Percentiles rank a stretch among this genome's conserved stretches.
These are phyloP conservation scores for Apodemia mormo DNA, from an alignment of 2,888 invertebrate species.

Conservation along the genomic window DNA sequence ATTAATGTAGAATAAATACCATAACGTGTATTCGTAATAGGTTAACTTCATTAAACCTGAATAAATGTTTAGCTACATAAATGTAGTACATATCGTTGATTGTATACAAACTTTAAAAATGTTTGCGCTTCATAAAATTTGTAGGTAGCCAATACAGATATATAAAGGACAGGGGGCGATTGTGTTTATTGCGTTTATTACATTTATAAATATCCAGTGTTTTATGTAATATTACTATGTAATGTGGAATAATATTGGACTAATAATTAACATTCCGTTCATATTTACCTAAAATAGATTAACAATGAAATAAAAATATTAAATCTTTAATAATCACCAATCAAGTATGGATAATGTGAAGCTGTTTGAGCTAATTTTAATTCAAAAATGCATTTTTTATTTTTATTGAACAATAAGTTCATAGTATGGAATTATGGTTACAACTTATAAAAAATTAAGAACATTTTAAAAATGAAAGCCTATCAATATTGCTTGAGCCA, in stretches of 20 bases:
- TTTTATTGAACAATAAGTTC: neutral
- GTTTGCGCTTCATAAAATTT: neutral
- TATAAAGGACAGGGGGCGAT: neutral
- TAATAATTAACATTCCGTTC: neutral
- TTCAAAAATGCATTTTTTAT: no score
- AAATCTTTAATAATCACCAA: neutral
- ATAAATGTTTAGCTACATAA: constrained; percentile 17
- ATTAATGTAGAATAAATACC: constrained; percentile 9
- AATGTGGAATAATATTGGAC: neutral
- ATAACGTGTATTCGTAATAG: constrained; percentile 8
- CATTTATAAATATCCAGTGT: neutral
- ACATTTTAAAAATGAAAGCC: no score
- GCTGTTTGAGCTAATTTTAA: neutral
- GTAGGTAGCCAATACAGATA: constrained; percentile 7
- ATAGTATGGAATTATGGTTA: no score
- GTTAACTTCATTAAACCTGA: constrained; percentile 3
- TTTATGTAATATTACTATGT: neutral
- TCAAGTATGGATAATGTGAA: neutral
- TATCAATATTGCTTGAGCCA: no score
- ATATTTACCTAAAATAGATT: neutral
- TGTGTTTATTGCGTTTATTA: neutral
- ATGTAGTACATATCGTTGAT: constrained; percentile 25
- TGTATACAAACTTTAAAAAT: constrained; percentile 24
- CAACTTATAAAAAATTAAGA: no score
- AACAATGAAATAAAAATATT: neutral